Evolutionary conservation across 2,888 invertebrate species (phyloP).

Genomic region (Periphyllus acericola): DNA sequence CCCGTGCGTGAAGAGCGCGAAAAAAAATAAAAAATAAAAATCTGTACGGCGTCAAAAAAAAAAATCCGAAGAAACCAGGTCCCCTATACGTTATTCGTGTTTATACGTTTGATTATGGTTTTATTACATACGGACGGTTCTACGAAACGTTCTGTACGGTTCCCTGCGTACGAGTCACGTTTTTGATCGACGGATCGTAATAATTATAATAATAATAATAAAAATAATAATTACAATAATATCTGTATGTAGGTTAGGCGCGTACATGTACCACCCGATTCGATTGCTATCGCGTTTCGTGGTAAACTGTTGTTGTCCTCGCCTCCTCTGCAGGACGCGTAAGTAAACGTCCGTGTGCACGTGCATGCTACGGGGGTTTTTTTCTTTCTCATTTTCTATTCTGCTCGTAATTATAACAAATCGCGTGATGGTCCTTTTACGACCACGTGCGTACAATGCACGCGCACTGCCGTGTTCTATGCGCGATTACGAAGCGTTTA

Average conservation of each 20-base stretch:
- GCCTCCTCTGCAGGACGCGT: neutral
- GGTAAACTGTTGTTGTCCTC: neutral
- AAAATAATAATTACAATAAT: neutral
- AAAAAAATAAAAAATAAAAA: neutral
- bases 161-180: neutral
- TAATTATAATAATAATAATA: neutral
- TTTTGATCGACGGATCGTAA: neutral
- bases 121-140: neutral
- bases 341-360: too few relatives aligned
- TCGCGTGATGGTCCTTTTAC: neutral
- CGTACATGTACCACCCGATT: neutral
- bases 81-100: neutral
- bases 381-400: neutral
- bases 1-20: neutral
- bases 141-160: neutral
- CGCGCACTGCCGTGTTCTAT: neutral
- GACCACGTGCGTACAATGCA: neutral
- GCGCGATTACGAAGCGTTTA: neutral
- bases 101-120: neutral
- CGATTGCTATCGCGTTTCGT: neutral
- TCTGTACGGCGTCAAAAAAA: neutral
- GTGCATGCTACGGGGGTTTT: too few relatives aligned
- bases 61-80: neutral
- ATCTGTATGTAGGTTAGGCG: neutral
- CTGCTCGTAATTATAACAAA: neutral